Conservation (phyloP, 2,888 invertebrate genomes). For the Torymus auratus region DNA sequence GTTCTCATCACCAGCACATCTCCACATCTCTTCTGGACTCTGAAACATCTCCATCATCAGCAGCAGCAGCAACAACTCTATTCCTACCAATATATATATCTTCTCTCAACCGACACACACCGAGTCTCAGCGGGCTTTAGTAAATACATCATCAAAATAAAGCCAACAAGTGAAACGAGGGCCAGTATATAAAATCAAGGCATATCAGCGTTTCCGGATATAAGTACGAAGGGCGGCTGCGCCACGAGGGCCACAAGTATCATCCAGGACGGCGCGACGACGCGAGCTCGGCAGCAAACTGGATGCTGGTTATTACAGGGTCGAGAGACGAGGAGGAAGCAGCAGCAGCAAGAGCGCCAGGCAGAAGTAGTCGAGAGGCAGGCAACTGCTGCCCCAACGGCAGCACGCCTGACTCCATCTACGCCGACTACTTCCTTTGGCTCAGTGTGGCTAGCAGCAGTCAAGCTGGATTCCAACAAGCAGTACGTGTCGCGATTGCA, state of each 20-base stretch:
- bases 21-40: too few species aligned
- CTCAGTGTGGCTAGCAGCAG: conserved; percentile 74
- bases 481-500: conserved; percentile 76
- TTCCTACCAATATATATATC: too few species aligned
- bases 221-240: not conserved
- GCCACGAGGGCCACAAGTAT: not conserved
- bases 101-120: too few species aligned
- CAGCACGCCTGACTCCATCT: conserved; percentile 13
- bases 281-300: not conserved
- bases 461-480: conserved; percentile 77
- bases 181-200: too few species aligned
- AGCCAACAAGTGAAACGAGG: too few species aligned
- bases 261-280: not conserved
- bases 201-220: too few species aligned
- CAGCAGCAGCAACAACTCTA: not conserved
- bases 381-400: not conserved
- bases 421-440: conserved; percentile 61
- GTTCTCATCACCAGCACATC: too few species aligned
- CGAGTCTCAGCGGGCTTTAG: too few species aligned
- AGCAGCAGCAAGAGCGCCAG: not conserved
- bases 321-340: not conserved
- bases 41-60: not conserved
- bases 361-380: not conserved
- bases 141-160: too few species aligned
- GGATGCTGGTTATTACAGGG: not conserved